Percentiles rank a stretch among this genome's conserved stretches.
phyloP scores from a whole-genome alignment of 2,888 invertebrate species.

The Agrotis puta region DNA sequence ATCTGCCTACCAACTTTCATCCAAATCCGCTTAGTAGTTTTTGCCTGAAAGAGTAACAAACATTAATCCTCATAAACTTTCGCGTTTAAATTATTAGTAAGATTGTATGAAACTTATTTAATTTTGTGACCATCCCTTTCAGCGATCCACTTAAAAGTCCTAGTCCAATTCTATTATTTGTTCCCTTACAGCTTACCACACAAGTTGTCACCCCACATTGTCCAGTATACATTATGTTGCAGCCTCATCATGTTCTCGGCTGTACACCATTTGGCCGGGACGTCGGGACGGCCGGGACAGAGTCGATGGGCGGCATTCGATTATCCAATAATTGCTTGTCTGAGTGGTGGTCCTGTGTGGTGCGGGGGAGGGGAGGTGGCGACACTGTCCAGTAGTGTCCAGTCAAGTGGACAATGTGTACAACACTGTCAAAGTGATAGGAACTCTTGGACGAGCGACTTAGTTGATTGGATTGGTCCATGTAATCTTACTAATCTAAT shows the following conservation, averaged over 20 bases:
- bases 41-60: too few relatives aligned
- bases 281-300: conserved; percentile 32
- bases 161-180: background rate
- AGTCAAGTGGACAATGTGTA: background rate
- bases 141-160: conserved; percentile 4
- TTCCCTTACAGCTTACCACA: background rate
- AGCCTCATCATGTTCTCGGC: conserved; percentile 17
- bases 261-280: conserved; percentile 38
- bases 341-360: conserved; percentile 64
- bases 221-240: background rate
- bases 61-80: too few relatives aligned
- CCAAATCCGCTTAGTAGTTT: too few relatives aligned
- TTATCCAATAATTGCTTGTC: conserved; percentile 73
- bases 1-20: too few relatives aligned
- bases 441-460: background rate
- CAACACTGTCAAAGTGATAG: background rate
- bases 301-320: conserved; percentile 68
- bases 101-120: too few relatives aligned
- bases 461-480: too few relatives aligned
- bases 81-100: too few relatives aligned
- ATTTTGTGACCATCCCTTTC: too few relatives aligned
- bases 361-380: background rate
- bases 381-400: background rate
- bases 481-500: too few relatives aligned
- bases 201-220: conserved; percentile 1